Percentiles rank a stretch among this genome's conserved stretches.
phyloP scores from a whole-genome alignment of 2,797 vertebrate species.

The Melanotaenia parkinsoni region DNA sequence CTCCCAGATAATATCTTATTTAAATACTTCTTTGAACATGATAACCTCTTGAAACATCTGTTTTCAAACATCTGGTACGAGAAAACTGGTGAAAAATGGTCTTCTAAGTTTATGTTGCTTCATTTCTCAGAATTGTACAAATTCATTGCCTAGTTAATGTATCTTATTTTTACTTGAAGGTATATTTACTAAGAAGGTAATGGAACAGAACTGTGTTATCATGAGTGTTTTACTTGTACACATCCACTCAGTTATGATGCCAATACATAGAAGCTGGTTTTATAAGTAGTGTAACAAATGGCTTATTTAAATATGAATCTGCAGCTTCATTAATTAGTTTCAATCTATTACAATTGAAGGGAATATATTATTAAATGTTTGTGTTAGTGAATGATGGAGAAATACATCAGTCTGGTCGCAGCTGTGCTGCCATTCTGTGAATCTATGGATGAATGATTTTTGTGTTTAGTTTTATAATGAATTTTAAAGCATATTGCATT shows the following conservation, averaged over 20 bases:
- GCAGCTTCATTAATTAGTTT: background rate
- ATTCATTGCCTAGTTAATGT: background rate
- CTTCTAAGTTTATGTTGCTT: background rate
- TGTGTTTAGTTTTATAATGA: too few species aligned
- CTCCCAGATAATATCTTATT: background rate
- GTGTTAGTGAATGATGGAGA: background rate
- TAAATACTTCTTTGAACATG: background rate
- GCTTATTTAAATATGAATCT: background rate
- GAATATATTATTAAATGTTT: background rate
- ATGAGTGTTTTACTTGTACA: background rate
- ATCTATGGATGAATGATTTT: background rate
- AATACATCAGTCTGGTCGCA: background rate
- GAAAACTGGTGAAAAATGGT: background rate
- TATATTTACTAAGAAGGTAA: background rate
- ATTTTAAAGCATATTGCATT: background rate
- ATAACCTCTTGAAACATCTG: background rate
- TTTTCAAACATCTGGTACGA: background rate
- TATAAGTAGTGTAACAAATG: too few species aligned
- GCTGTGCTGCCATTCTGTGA: background rate
- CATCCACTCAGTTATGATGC: background rate
- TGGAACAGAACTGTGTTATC: background rate
- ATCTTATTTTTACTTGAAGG: background rate
- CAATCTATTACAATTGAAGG: background rate
- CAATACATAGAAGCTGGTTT: background rate
- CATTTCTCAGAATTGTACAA: background rate